phyloP scores from a whole-genome alignment of 2,888 invertebrate species.

The Liopterus haemorrhoidalis region DNA sequence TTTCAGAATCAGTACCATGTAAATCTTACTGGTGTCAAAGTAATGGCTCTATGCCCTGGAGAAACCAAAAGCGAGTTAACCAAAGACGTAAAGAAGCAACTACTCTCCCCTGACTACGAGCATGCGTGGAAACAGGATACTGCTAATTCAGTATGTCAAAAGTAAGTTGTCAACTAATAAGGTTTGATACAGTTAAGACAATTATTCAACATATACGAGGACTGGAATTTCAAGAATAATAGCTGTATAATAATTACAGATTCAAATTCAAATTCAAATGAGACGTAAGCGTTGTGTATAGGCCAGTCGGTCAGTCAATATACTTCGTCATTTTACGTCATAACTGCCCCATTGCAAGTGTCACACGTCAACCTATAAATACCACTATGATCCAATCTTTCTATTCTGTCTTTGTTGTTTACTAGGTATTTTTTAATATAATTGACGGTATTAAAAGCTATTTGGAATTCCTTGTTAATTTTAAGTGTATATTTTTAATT shows the following conservation, averaged over 20 bases:
- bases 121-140: constrained; percentile 68
- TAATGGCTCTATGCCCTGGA: constrained; percentile 65
- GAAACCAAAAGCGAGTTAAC: constrained; percentile 62
- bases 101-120: constrained; percentile 65
- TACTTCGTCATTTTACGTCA: no score
- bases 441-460: not conserved
- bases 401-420: no score
- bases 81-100: constrained; percentile 62
- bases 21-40: constrained; percentile 63
- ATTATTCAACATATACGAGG: no score
- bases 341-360: no score
- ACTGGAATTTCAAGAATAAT: no score
- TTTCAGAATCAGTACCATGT: constrained; percentile 66
- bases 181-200: no score
- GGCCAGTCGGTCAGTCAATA: no score
- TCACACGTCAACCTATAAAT: no score
- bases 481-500: constrained; percentile 6
- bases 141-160: constrained; percentile 56
- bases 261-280: not conserved
- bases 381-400: no score
- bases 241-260: not conserved
- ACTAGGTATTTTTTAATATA: no score
- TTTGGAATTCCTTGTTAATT: not conserved
- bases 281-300: no score
- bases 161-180: no score